Evolutionary conservation across 1,140 invertebrate species (phyloP).

Genomic region (Habropoda laboriosa): DNA sequence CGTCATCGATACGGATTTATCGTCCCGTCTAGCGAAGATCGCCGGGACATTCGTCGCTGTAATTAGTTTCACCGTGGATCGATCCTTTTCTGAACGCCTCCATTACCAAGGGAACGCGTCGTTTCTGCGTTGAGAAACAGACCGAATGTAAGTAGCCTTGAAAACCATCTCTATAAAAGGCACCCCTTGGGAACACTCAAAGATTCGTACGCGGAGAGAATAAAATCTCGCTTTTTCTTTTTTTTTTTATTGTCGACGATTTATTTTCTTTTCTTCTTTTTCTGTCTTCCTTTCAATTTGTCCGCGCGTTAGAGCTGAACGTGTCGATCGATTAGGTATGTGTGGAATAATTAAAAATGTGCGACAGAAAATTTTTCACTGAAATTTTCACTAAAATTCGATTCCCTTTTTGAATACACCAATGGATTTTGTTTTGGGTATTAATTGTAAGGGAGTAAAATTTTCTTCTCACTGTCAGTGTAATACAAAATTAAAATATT

Average conservation of each 20-base stretch:
- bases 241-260: not conserved
- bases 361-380: too few relatives aligned
- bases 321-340: not conserved
- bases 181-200: not conserved
- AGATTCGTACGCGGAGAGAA: not conserved
- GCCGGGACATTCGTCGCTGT: constrained; percentile 15
- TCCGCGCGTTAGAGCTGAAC: not conserved
- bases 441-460: too few relatives aligned
- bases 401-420: too few relatives aligned
- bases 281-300: not conserved
- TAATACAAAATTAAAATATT: too few relatives aligned
- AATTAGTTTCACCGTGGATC: constrained; percentile 25
- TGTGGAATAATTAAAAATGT: too few relatives aligned
- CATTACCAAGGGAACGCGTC: not conserved
- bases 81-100: not conserved
- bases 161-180: not conserved
- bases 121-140: not conserved
- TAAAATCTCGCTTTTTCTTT: not conserved
- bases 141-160: not conserved
- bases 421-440: too few relatives aligned
- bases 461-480: too few relatives aligned
- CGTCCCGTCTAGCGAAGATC: constrained; percentile 5
- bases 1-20: constrained; percentile 59
- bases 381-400: too few relatives aligned
- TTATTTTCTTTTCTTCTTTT: not conserved